These are phyloP conservation scores for Holacanthella duospinosa DNA, from an alignment of 2,888 invertebrate species.

Conservation along the genomic window DNA sequence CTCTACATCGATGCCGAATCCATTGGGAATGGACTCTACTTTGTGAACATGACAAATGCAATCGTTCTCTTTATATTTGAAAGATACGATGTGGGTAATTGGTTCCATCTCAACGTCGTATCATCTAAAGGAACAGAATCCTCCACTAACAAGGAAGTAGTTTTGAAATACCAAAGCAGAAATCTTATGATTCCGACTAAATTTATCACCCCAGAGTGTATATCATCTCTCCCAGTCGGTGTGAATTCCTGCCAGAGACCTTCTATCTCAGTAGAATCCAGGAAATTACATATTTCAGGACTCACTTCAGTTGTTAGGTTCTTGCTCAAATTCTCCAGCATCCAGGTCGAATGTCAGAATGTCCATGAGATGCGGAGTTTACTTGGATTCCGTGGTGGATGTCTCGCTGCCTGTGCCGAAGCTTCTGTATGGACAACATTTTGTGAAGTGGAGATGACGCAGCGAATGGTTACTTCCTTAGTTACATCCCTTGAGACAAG, in stretches of 20 bases:
- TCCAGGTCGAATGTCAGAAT: neutral
- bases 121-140: neutral
- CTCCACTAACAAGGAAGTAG: neutral
- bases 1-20: neutral
- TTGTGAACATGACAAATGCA: neutral
- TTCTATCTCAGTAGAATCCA: neutral
- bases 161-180: neutral
- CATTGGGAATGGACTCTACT: neutral
- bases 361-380: slow-evolving; percentile 42
- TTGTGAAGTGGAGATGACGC: slow-evolving; percentile 70
- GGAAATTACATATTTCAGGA: neutral
- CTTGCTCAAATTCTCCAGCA: neutral
- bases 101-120: neutral
- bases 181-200: neutral
- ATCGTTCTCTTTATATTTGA: neutral
- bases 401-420: slow-evolving; percentile 71
- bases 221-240: neutral
- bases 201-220: neutral
- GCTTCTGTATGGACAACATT: slow-evolving; percentile 82
- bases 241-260: slow-evolving; percentile 1
- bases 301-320: slow-evolving; percentile 4
- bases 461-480: slow-evolving; percentile 40
- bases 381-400: slow-evolving; percentile 68
- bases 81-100: neutral
- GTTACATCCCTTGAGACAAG: neutral